Evolutionary conservation across 2,888 invertebrate species (phyloP), one percentile per base, ranked within the genome.

Genomic region (Aelia acuminata): DNA sequence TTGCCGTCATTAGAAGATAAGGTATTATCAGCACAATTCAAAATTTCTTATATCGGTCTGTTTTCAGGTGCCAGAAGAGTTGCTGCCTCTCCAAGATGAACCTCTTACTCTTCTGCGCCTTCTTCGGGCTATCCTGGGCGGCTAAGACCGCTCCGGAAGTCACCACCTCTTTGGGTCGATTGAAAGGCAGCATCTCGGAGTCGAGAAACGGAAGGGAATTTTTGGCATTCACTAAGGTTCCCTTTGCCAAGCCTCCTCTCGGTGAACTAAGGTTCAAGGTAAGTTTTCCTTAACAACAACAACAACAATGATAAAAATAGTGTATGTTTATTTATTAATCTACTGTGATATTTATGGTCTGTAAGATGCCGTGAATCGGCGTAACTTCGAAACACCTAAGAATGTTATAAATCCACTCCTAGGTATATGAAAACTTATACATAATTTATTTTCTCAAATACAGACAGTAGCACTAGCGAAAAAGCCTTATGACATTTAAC

Each of bases 241-340:
- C 85, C 11, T 85, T 85, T 13, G 85, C 85, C 7, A 53, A 50
- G 10, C 85, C 85, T 1, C 85, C 85, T 0, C 2, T 85, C 1
- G 85, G 85, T 18, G n/a, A 85, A 11, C 85, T 85, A 35, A 49
- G 85, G 39, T 85, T 85, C 11, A 85, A 85, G 85, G 85, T 85
- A 18, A 85, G 85, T 53, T 53, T n/a, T 53, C 11, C n/a, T 8
- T 53, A 43, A 43, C 15, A 49, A 49, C 18, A 49, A 13, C 18
- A 49, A 49, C 18, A 18, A 18, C 49, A n/a, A n/a, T n/a, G n/a
- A n/a, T n/a, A n/a, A n/a, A n/a, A n/a, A n/a, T n/a, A n/a, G n/a
- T 49, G 18, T 49, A 49, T 49, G 49, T 49, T 49, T 18, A 15
- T 49, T 15, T 49, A 15, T 49, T 49, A 15, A 18, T 49, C 5